phyloP scores from a whole-genome alignment of 30 jellyfish, hydroid and myxozoan genomes.

The Turritopsis dohrnii region DNA sequence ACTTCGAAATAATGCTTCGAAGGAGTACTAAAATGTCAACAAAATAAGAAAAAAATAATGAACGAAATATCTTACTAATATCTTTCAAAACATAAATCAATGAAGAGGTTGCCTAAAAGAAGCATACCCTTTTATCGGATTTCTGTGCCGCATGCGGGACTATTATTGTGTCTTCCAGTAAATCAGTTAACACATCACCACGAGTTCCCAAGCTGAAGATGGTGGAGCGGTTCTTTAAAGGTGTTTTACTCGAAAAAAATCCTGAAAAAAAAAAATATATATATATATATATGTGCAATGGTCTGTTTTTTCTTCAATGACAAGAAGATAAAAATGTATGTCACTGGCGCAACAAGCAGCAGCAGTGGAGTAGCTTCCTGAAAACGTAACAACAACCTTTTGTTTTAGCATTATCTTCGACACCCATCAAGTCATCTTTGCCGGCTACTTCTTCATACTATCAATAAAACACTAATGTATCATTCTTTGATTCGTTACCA shows the following conservation, averaged over 20 bases:
- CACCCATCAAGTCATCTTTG: slow-evolving; percentile 96
- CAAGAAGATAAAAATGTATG: no score
- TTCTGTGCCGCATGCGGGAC: slow-evolving; percentile 99
- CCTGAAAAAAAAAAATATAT: slow-evolving; percentile 38
- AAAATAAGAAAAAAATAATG: no score
- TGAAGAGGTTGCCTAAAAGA: not conserved
- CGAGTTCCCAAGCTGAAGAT: slow-evolving; percentile 94
- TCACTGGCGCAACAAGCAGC: no score
- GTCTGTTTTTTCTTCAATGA: no score
- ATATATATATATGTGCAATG: no score
- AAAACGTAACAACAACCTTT: slow-evolving; percentile 40
- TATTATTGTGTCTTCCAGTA: slow-evolving; percentile 88
- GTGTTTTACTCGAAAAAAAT: slow-evolving; percentile 75
- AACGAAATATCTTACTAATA: not conserved
- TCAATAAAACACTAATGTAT: not conserved
- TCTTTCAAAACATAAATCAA: not conserved
- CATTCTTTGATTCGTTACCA: not conserved
- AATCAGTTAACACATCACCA: slow-evolving; percentile 71
- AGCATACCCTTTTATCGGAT: slow-evolving; percentile 79
- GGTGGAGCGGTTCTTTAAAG: slow-evolving; percentile 85
- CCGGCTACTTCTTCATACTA: slow-evolving; percentile 94
- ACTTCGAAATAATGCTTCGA: slow-evolving; percentile 82
- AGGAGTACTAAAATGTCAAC: slow-evolving; percentile 62
- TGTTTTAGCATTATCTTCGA: slow-evolving; percentile 79
- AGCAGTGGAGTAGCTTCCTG: not conserved